phyloP scores from a whole-genome alignment of 2,888 invertebrate species.

The Xiphydria camelus region DNA sequence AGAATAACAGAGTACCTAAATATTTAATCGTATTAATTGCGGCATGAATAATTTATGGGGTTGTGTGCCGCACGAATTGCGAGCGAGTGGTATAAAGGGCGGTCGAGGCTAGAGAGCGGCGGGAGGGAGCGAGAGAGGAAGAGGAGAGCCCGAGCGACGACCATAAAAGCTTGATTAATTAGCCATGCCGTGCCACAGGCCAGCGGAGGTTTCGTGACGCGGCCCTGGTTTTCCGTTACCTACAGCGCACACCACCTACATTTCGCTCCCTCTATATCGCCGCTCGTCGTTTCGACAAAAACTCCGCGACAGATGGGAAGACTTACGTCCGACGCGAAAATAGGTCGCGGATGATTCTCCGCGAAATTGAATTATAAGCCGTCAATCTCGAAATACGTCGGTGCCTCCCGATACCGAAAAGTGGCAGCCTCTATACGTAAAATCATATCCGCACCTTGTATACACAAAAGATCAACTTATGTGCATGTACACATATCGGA shows the following conservation, averaged over 20 bases:
- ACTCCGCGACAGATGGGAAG: too few relatives aligned
- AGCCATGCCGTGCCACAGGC: slow-evolving; percentile 30
- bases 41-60: slow-evolving; percentile 33
- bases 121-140: slow-evolving; percentile 1
- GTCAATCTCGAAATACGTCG: too few relatives aligned
- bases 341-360: too few relatives aligned
- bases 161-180: slow-evolving; percentile 41
- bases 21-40: slow-evolving; percentile 36
- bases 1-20: slow-evolving; percentile 29
- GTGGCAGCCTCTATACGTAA: too few relatives aligned
- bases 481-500: too few relatives aligned
- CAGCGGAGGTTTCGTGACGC: slow-evolving; percentile 29
- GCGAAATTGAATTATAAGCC: too few relatives aligned
- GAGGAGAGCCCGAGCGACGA: slow-evolving; percentile 5
- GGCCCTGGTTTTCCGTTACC: slow-evolving; percentile 15
- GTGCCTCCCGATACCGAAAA: too few relatives aligned
- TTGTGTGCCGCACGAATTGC: slow-evolving; percentile 17
- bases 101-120: slow-evolving; percentile 1
- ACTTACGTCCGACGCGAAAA: too few relatives aligned
- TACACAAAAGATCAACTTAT: too few relatives aligned
- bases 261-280: too few relatives aligned
- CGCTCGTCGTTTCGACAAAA: too few relatives aligned
- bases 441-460: too few relatives aligned
- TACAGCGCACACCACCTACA: slow-evolving; percentile 17
- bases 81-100: slow-evolving; percentile 13